Percentiles rank a stretch among this genome's conserved stretches.
Evolutionary conservation across 2,113 vertebrate genomes (phyloP).

Genomic region (Cacatua alba): DNA sequence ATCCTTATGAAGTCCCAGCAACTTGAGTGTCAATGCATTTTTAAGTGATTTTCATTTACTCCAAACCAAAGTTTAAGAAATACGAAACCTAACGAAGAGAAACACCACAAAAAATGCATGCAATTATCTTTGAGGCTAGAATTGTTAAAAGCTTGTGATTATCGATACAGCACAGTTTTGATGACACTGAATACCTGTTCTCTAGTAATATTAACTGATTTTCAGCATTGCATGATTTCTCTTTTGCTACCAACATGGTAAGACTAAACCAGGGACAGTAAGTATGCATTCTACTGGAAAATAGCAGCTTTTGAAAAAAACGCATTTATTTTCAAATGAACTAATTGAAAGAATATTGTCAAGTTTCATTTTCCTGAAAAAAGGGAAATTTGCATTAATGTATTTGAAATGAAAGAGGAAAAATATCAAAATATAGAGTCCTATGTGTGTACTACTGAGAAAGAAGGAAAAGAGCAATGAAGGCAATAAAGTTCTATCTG

Average conservation of each 20-base stretch:
- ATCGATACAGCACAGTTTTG: background rate
- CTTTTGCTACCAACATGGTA: background rate
- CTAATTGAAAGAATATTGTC: background rate
- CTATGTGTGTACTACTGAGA: background rate
- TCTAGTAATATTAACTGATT: background rate
- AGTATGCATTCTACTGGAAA: background rate
- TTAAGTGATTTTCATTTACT: background rate
- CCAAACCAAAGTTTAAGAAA: background rate
- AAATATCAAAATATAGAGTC: background rate
- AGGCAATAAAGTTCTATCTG: background rate
- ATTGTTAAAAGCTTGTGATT: background rate
- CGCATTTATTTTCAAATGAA: background rate
- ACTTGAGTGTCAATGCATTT: background rate
- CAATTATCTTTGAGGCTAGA: background rate
- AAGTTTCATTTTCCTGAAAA: background rate
- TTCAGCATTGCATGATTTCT: background rate
- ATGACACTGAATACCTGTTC: background rate
- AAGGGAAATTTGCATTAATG: background rate
- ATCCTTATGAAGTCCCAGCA: background rate
- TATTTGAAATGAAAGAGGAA: background rate
- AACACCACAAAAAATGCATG: background rate
- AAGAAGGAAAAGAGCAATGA: background rate
- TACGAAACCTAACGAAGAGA: background rate
- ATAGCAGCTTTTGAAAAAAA: background rate
- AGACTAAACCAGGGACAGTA: background rate